Evolutionary conservation across 2,113 vertebrate genomes (phyloP).

Genomic region (Colius striatus): DNA sequence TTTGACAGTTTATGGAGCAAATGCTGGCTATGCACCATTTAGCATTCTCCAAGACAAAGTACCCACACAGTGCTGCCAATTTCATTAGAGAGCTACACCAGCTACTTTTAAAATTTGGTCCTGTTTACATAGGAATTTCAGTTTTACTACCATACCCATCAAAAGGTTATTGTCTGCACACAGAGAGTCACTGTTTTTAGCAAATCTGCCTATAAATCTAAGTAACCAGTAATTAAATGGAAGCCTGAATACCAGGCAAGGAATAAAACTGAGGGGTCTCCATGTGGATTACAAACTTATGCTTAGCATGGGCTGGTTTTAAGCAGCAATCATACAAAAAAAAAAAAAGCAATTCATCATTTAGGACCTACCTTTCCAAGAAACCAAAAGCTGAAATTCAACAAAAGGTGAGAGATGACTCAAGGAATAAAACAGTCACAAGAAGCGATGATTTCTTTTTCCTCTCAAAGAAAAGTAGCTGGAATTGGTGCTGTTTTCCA

Average conservation of each 20-base stretch:
- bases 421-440: not conserved
- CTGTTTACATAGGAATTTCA: constrained; percentile 67
- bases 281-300: constrained; percentile 54
- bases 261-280: constrained; percentile 62
- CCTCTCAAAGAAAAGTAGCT: not conserved
- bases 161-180: constrained; percentile 71
- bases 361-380: constrained; percentile 6
- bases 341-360: constrained; percentile 30
- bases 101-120: constrained; percentile 64
- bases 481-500: constrained; percentile 3
- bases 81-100: constrained; percentile 56
- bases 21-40: constrained; percentile 60
- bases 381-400: not conserved
- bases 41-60: constrained; percentile 63
- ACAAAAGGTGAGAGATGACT: not conserved
- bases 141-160: constrained; percentile 61
- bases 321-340: constrained; percentile 14
- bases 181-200: constrained; percentile 65
- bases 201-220: constrained; percentile 67
- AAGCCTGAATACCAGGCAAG: constrained; percentile 67
- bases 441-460: not conserved
- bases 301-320: constrained; percentile 51
- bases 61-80: constrained; percentile 68
- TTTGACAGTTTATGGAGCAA: constrained; percentile 69
- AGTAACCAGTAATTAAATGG: constrained; percentile 68